Evolutionary conservation across 2,113 vertebrate species (phyloP).

Genomic region (Cinclus mexicanus): DNA sequence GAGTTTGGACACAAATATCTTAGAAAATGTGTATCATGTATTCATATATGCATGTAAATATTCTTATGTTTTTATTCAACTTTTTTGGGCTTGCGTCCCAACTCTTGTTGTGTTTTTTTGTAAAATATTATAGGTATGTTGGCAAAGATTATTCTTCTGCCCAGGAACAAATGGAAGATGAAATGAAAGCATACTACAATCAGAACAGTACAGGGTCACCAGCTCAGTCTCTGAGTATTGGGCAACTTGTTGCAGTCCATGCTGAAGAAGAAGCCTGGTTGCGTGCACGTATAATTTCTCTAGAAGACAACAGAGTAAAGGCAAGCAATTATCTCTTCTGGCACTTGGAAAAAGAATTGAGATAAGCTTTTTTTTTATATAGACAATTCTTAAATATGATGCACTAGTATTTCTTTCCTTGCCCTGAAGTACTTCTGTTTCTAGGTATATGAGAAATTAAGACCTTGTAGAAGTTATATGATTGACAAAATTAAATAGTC

Average conservation of each 20-base stretch:
- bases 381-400: not conserved
- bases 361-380: not conserved
- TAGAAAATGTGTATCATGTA: not conserved
- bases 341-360: not conserved
- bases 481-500: not conserved
- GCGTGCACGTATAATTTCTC: conserved; percentile 82
- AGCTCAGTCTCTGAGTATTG: conserved; percentile 62
- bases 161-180: conserved; percentile 88
- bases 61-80: not conserved
- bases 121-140: conserved; percentile 81
- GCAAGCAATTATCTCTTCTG: conserved; percentile 68
- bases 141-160: conserved; percentile 87
- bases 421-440: not conserved
- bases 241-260: conserved; percentile 84
- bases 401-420: not conserved
- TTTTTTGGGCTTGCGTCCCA: not conserved
- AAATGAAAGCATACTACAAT: conserved; percentile 85
- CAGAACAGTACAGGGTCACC: conserved; percentile 20
- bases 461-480: not conserved
- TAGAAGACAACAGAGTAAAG: conserved; percentile 80
- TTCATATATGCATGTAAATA: not conserved
- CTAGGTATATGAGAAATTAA: not conserved
- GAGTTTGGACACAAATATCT: not conserved
- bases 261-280: conserved; percentile 85
- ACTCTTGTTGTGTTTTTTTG: not conserved